Base-by-base conservation (phyloP, 2,888 invertebrate species). In the Corythucha ciliata region DNA sequence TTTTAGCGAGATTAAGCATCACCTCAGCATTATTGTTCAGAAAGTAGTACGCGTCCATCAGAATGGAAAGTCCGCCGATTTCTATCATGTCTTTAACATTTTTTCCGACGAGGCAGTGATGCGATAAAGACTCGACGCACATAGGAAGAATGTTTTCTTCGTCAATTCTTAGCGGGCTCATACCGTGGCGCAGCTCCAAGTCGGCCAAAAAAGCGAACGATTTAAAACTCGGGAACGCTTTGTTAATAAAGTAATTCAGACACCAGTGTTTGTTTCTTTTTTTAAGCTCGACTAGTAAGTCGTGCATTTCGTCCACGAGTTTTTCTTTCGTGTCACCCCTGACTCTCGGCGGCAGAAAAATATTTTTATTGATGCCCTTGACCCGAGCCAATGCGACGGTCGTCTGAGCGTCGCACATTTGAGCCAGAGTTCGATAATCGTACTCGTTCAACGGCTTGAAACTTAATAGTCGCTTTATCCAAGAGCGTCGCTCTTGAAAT, bases 391-490 rank as follows among this genome's bases (percentile, higher is more conserved):
- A 71, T 2, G 81, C 78, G 1, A 88, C 78, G 2, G 86, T 82
- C 0, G 87, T 87, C 59, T 76, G 73, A 39, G 78, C 75, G 69
- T 88, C 83, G 60, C 85, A 75, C 57, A 83, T 80, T 69, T 88
- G 86, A 4, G 90, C 85, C 54, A 91, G 73, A 62, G 83, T 79
- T 46, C 74, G 70, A 63, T 78, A 85, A 61, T 86, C 70, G 63
- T 71, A 70, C 58, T 72, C 76, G 5, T 48, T 40, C 21, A 48
- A 10, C 14, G 27, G 22, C 1, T 7, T 4, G 12, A 47, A 20
- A 18, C 29, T 27, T 25, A 18, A 39, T 16, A 48, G 21, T 2
- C 27, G 27, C 22, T 48, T 37, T 12, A 39, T 21, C 1, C 29
- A 18, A 8, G 29, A 18, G 29, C 20, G 16, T 18, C 40, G 26